These are phyloP conservation scores for Agrochola litura DNA, from an alignment of 2,888 invertebrate species.

Conservation along the genomic window DNA sequence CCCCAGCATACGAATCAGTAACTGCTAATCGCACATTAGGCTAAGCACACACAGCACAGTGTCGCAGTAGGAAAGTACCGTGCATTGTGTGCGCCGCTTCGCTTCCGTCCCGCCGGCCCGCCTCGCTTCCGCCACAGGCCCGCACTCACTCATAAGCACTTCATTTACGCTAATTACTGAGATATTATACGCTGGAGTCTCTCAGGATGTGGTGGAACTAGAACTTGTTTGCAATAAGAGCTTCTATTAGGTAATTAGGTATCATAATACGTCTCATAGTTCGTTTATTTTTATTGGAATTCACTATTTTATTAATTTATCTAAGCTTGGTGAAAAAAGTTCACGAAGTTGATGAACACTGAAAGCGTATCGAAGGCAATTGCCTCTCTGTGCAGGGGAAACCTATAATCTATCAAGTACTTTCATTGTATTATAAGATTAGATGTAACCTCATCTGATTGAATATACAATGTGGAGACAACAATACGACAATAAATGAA, in stretches of 20 bases:
- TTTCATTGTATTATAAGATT: neutral
- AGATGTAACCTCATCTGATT: neutral
- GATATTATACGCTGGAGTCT: slow-evolving; percentile 18
- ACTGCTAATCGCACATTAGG: slow-evolving; percentile 43
- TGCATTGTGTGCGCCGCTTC: slow-evolving; percentile 56
- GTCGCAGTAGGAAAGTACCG: slow-evolving; percentile 50
- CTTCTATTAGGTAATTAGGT: neutral
- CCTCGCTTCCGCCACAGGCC: slow-evolving; percentile 66
- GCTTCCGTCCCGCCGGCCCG: slow-evolving; percentile 63
- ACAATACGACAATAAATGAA: too few species aligned
- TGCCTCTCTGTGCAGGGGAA: neutral
- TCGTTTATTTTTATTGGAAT: neutral
- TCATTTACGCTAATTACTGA: slow-evolving; percentile 47
- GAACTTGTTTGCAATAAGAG: slow-evolving; percentile 7
- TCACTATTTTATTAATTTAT: neutral
- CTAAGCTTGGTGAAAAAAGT: too few species aligned
- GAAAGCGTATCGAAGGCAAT: neutral
- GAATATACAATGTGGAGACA: too few species aligned
- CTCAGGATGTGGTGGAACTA: slow-evolving; percentile 23
- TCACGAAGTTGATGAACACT: neutral
- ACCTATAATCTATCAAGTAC: neutral
- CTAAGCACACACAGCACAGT: slow-evolving; percentile 41
- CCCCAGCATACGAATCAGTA: neutral
- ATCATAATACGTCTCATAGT: neutral
- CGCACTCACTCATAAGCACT: slow-evolving; percentile 57